Percentiles rank a stretch among this genome's conserved stretches.
These are phyloP conservation scores for Aphelenchoides bicaudatus DNA, from an alignment of 2,888 invertebrate species.

Conservation along the genomic window DNA sequence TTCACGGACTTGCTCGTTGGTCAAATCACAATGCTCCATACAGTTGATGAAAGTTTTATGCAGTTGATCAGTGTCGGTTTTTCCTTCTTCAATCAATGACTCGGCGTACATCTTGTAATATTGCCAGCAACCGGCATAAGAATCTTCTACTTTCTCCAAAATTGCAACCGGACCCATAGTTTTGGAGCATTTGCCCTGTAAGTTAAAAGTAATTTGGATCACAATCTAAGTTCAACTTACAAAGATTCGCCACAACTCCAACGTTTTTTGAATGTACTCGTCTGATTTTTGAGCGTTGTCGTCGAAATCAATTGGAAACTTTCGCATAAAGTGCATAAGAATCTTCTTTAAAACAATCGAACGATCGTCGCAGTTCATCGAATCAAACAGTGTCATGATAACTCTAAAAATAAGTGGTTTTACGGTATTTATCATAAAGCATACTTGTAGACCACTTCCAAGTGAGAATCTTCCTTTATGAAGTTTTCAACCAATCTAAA, in stretches of 20 bases:
- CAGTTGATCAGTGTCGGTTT: slow-evolving; percentile 2
- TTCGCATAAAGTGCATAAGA: slow-evolving; percentile 12
- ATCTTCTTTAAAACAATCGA: slow-evolving; percentile 11
- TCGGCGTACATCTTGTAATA: slow-evolving; percentile 7
- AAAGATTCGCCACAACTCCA: slow-evolving; percentile 18
- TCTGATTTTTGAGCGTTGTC: no score
- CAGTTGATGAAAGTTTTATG: slow-evolving; percentile 3
- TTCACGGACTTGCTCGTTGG: neutral
- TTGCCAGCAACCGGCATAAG: slow-evolving; percentile 11
- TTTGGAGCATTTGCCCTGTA: slow-evolving; percentile 8
- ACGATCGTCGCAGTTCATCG: neutral
- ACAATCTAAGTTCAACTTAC: no score
- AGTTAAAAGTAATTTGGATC: no score
- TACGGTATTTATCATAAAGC: no score
- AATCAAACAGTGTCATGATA: neutral
- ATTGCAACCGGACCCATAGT: neutral
- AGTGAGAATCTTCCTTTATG: no score
- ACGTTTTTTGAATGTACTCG: slow-evolving; percentile 7
- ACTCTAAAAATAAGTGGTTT: neutral
- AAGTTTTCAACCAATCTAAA: no score
- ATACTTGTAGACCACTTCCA: no score
- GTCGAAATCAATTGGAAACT: slow-evolving; percentile 4
- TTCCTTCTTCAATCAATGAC: slow-evolving; percentile 1
- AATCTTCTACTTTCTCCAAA: slow-evolving; percentile 14
- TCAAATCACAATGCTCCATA: slow-evolving; percentile 3